Conservation (phyloP, 37 sponge, comb jelly and placozoan species). For the Mnemiopsis leidyi region DNA sequence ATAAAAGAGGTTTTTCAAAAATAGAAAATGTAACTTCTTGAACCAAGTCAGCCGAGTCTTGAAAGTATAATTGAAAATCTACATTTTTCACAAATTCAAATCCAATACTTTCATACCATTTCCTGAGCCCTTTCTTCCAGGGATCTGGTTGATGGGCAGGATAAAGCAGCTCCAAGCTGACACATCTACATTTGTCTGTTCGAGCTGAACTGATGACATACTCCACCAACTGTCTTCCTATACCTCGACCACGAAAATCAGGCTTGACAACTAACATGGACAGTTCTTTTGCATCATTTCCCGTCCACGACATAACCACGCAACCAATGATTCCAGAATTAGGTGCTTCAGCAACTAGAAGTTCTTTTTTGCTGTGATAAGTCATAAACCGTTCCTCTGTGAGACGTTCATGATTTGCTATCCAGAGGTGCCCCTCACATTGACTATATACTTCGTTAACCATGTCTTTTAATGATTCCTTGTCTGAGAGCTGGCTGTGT, state of each 20-base stretch:
- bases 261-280: conserved; percentile 13
- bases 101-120: conserved; percentile 3
- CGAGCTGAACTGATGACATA: not conserved
- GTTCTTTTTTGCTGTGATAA: not conserved
- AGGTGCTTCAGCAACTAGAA: not conserved
- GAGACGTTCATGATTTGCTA: not conserved
- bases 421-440: conserved; percentile 18
- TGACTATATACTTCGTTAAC: not conserved
- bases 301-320: not conserved
- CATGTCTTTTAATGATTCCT: not conserved
- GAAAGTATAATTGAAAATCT: not conserved
- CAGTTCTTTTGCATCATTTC: not conserved
- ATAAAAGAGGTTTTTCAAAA: not conserved
- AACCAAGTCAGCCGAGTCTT: not conserved
- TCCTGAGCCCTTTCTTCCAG: not conserved
- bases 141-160: not conserved
- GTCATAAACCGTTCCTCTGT: not conserved
- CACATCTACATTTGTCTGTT: not conserved
- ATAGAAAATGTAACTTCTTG: not conserved
- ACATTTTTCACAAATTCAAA: not conserved
- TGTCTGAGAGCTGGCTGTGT: not conserved
- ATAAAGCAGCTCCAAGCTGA: not conserved
- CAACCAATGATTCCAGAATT: not conserved
- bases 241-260: not conserved
- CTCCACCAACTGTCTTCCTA: conserved; percentile 1